Conservation (phyloP, 1,140 invertebrate species). For the Euschistus heros region DNA sequence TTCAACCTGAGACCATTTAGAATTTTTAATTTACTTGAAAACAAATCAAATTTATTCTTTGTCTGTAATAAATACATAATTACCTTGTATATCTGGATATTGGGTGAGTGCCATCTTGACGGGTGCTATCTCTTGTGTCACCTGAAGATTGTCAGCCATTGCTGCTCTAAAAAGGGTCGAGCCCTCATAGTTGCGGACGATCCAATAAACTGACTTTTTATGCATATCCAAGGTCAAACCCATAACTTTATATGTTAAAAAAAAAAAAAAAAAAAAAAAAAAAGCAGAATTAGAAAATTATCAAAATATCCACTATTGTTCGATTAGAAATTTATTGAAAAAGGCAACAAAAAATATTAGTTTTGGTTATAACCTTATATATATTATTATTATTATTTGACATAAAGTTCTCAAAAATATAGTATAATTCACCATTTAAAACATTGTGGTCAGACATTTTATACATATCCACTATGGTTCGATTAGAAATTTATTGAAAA, state of each 20-base stretch:
- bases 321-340: too few species aligned
- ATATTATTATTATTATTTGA: too few species aligned
- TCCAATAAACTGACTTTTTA: conserved; percentile 63
- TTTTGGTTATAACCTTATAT: too few species aligned
- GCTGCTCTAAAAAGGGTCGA: conserved; percentile 56
- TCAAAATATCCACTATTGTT: too few species aligned
- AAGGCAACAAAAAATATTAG: too few species aligned
- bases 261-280: not conserved
- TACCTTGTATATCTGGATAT: conserved; percentile 41
- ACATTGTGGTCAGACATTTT: too few species aligned
- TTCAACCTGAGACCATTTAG: too few species aligned
- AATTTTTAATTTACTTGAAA: too few species aligned
- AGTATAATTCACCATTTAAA: too few species aligned
- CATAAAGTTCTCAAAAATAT: too few species aligned
- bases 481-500: too few species aligned
- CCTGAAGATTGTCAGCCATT: conserved; percentile 42
- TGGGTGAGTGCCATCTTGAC: conserved; percentile 40
- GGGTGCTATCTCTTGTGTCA: conserved; percentile 35
- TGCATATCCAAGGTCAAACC: conserved; percentile 69
- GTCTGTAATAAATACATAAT: not conserved
- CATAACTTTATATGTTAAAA: conserved; percentile 45
- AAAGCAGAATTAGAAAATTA: not conserved
- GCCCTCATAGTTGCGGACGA: conserved; percentile 61
- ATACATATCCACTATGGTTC: too few species aligned
- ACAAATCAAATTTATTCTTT: not conserved